Base-by-base conservation (phyloP, 2,797 vertebrate genomes). In the Centropyge bicolor region DNA sequence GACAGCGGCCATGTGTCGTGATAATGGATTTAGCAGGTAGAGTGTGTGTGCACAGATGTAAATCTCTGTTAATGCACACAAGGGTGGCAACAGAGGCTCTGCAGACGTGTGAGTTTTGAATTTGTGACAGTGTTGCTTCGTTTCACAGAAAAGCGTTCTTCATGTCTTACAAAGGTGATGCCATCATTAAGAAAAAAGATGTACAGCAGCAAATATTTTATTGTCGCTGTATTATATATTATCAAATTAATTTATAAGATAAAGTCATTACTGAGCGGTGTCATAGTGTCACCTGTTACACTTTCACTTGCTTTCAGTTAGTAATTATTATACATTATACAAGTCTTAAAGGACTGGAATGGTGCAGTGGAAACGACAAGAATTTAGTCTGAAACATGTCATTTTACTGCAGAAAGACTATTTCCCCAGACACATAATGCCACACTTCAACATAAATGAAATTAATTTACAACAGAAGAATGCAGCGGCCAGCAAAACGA, bases 21-120 rank as follows among this genome's bases (percentile, higher is more conserved):
- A 66, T 80, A 73, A 68, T 82, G 57, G 57, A 73, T 89, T 77
- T 64, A 54, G 41, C n/a, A 57, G 56, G n/a, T 27, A 69, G 35
- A 61, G 38, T 78, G 38, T 78, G 62, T 36, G 45, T 40, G 40
- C 19, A 65, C 41, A 73, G 70, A 80, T 86, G 43, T 40, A 69
- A 71, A 81, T 76, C 27, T 79, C 22, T 61, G 24, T 56, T 5
- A 73, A 83, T 64, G 59, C 55, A 46, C 24, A 70, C 51, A 49
- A 35, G 75, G 13, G 6, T 45, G n/a, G 20, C 20, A 38, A 48
- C 59, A 8, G 46, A 56, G 35, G 24, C 61, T 65, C 62, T 62
- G 51, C 31, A 43, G 40, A 74, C 12, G 27, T 65, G 59, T 71
- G 5, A 56, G 51, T 70, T 65, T 70, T 13, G 6, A 56, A 74